Evolutionary conservation across 2,888 invertebrate species (phyloP).

Genomic region (Tetragnatha montana): DNA sequence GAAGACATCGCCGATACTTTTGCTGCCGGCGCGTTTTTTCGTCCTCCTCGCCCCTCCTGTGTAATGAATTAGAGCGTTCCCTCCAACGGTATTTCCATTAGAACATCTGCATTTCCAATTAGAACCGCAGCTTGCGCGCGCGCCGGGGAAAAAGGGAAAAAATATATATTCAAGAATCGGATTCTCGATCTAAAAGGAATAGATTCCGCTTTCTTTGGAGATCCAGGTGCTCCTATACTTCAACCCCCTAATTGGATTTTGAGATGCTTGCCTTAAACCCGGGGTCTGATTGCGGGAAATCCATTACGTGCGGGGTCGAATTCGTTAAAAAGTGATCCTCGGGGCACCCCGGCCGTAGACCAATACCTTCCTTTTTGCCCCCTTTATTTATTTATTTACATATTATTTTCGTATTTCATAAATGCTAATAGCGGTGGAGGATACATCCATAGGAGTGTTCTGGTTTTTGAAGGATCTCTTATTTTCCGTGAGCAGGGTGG

Average conservation of each 20-base stretch:
- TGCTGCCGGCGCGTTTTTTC: constrained; percentile 22
- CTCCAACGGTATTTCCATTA: constrained; percentile 67
- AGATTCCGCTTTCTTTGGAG: constrained; percentile 38
- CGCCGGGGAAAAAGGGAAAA: constrained; percentile 24
- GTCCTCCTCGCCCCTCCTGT: constrained; percentile 53
- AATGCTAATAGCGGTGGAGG: constrained; percentile 62
- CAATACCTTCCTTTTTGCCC: constrained; percentile 37
- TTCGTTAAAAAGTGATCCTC: constrained; percentile 57
- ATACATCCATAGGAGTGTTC: constrained; percentile 16
- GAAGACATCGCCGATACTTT: constrained; percentile 60
- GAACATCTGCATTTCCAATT: constrained; percentile 71
- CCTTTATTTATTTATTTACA: background rate
- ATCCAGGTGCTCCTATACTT: constrained; percentile 64
- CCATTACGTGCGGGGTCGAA: constrained; percentile 46
- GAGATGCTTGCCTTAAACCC: constrained; percentile 44
- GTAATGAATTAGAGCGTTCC: constrained; percentile 70
- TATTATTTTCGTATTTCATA: constrained; percentile 51
- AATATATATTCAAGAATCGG: constrained; percentile 67
- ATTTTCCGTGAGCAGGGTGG: background rate
- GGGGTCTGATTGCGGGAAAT: constrained; percentile 59
- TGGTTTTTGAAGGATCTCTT: background rate
- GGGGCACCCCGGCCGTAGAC: constrained; percentile 47
- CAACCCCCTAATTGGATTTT: constrained; percentile 70
- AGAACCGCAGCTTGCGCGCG: constrained; percentile 28
- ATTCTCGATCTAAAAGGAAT: constrained; percentile 64